Evolutionary conservation across 2,888 invertebrate genomes (phyloP).

Genomic region (Mactromeris polynyma): DNA sequence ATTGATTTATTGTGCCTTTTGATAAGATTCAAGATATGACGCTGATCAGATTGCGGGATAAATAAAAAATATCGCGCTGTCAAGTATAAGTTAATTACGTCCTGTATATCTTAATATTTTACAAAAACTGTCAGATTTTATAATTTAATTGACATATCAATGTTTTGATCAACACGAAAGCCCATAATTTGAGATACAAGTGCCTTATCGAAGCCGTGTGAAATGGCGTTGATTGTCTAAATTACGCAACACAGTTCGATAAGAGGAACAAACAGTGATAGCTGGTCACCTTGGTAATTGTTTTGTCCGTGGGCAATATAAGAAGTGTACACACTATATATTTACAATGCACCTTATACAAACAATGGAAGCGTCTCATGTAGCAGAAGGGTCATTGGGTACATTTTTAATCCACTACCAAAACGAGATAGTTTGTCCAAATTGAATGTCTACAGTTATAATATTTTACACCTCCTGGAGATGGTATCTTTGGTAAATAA

Average conservation of each 20-base stretch:
- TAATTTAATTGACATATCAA: neutral
- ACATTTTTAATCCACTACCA: neutral
- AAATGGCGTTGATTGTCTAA: neutral
- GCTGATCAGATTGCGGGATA: neutral
- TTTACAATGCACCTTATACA: neutral
- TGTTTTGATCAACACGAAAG: neutral
- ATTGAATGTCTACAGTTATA: too few relatives aligned
- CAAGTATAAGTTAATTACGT: neutral
- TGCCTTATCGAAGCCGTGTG: conserved; percentile 10
- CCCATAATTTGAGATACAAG: neutral
- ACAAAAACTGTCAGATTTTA: neutral
- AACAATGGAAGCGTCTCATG: neutral
- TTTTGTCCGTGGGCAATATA: conserved; percentile 1
- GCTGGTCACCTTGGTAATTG: neutral
- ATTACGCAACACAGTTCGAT: conserved; percentile 22
- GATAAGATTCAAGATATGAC: neutral
- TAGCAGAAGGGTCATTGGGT: conserved; percentile 19
- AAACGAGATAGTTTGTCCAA: neutral
- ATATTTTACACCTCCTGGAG: too few relatives aligned
- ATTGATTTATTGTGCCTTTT: neutral
- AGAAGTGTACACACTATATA: neutral
- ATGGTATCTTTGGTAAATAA: too few relatives aligned
- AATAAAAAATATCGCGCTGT: too few relatives aligned
- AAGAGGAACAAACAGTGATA: neutral
- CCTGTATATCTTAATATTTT: neutral